phyloP scores from a whole-genome alignment of 1,140 invertebrate species.

The Microvelia longipes region DNA sequence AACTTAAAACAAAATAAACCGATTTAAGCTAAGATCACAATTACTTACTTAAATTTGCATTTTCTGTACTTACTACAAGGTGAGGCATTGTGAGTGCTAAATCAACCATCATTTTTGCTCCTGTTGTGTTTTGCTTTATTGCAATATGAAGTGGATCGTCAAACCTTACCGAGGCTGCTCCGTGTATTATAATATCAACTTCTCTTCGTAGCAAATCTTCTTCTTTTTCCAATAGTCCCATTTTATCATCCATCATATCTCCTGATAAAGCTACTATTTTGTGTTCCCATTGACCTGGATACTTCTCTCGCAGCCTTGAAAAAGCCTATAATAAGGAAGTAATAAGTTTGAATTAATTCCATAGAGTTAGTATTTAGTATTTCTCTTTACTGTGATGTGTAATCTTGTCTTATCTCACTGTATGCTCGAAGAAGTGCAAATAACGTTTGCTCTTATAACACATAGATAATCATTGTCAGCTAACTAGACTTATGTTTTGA shows the following conservation, averaged over 20 bases:
- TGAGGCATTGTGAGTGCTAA: conserved; percentile 49
- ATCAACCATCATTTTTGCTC: conserved; percentile 41
- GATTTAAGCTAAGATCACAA: no score
- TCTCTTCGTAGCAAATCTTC: conserved; percentile 34
- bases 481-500: no score
- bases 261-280: conserved; percentile 25
- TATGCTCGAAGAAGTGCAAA: no score
- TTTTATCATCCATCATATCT: conserved; percentile 33
- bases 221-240: conserved; percentile 35
- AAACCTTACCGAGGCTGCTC: conserved; percentile 51
- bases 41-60: no score
- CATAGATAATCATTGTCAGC: no score
- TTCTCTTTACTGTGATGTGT: no score
- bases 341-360: no score
- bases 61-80: conserved; percentile 44
- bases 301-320: not conserved
- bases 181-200: conserved; percentile 51
- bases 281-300: not conserved
- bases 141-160: conserved; percentile 49
- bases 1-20: no score
- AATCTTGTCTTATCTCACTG: no score
- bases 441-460: no score
- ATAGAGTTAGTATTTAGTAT: no score
- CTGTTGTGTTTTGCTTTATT: conserved; percentile 48
- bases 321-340: no score